Conservation (phyloP, 2,113 vertebrate genomes). For the Harpagus bidentatus region DNA sequence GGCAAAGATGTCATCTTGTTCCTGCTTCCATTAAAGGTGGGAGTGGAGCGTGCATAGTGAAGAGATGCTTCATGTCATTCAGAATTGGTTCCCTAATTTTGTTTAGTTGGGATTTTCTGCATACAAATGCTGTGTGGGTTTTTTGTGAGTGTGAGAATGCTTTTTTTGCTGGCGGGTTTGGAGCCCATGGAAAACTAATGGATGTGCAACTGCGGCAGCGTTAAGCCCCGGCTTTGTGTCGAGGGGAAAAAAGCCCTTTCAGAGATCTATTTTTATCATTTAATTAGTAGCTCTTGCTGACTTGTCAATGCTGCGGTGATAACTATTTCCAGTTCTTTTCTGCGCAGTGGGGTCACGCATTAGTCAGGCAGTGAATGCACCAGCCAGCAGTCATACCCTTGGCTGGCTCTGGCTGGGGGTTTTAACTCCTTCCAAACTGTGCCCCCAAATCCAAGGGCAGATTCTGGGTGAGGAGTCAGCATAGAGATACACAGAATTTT, state of each 20-base stretch:
- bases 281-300: constrained; percentile 40
- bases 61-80: neutral
- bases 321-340: neutral
- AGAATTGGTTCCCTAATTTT: neutral
- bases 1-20: neutral
- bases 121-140: rapidly evolving
- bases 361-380: neutral
- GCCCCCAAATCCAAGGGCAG: neutral
- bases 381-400: neutral
- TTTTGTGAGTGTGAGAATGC: neutral
- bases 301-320: neutral
- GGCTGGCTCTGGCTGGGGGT: neutral
- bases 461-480: neutral
- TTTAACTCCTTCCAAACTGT: neutral
- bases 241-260: neutral
- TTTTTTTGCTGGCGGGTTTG: neutral
- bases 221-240: neutral
- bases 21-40: neutral
- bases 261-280: constrained; percentile 46
- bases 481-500: rapidly evolving
- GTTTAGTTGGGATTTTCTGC: neutral
- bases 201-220: rapidly evolving
- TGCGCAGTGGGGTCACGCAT: neutral
- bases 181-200: neutral
- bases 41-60: neutral